Evolutionary conservation across 2,888 invertebrate genomes (phyloP).

Genomic region (Masnerella sp.): DNA sequence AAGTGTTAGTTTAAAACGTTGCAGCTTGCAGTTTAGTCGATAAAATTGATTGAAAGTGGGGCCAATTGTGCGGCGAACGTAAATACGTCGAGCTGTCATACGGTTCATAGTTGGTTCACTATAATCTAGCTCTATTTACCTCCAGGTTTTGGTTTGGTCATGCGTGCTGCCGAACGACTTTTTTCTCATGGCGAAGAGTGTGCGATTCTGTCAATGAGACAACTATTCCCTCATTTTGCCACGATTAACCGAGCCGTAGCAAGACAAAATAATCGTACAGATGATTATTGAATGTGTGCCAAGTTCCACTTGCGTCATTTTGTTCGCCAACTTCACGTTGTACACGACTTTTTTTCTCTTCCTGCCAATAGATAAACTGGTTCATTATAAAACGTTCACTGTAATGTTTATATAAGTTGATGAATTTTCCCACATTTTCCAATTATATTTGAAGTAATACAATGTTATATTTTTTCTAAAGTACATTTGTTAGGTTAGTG

Average conservation of each 20-base stretch:
- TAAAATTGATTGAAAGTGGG: neutral
- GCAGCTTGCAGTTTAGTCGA: no score
- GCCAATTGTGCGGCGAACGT: constrained; percentile 8
- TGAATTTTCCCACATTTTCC: no score
- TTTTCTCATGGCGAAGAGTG: constrained; percentile 66
- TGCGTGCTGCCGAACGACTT: constrained; percentile 65
- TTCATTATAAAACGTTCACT: neutral
- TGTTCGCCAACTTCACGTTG: constrained; percentile 34
- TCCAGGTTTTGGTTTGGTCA: constrained; percentile 66
- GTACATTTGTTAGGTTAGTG: no score
- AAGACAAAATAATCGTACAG: constrained; percentile 36
- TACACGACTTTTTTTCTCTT: neutral
- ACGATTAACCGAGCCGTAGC: constrained; percentile 17
- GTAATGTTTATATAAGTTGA: no score
- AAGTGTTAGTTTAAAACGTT: no score
- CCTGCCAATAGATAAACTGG: neutral
- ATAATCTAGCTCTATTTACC: constrained; percentile 60
- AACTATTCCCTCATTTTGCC: constrained; percentile 40
- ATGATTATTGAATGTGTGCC: constrained; percentile 48
- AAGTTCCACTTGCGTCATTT: constrained; percentile 47
- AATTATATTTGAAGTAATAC: no score
- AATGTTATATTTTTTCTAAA: no score
- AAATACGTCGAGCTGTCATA: constrained; percentile 42
- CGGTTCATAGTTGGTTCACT: constrained; percentile 21
- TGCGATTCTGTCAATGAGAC: constrained; percentile 30